These are phyloP conservation scores for Dicerorhinus sumatrensis DNA, from an alignment of 2,113 vertebrate genomes.

Conservation along the genomic window DNA sequence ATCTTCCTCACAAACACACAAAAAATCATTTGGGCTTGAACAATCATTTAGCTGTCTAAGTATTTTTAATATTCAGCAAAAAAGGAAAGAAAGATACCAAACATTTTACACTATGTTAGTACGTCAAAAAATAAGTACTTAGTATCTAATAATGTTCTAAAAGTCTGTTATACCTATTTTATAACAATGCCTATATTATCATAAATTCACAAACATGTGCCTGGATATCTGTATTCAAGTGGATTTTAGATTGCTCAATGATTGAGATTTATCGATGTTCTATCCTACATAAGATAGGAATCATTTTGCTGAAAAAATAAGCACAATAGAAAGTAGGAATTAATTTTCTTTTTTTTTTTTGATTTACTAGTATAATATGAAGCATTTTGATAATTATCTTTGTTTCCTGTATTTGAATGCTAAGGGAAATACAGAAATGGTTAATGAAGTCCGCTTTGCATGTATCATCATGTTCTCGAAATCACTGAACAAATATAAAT, in stretches of 20 bases:
- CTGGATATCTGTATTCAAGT: not conserved
- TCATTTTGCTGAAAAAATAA: constrained; percentile 6
- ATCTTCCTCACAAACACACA: too few species aligned
- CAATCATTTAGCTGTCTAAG: constrained; percentile 12
- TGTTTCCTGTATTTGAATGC: not conserved
- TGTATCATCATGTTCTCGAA: not conserved
- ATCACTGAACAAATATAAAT: not conserved
- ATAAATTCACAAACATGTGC: not conserved
- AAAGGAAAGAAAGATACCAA: not conserved
- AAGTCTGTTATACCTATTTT: not conserved
- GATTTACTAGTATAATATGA: not conserved
- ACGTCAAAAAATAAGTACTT: not conserved
- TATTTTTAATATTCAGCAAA: not conserved
- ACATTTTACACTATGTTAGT: fast-evolving
- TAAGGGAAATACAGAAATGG: not conserved
- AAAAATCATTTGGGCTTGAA: constrained; percentile 42
- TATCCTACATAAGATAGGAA: not conserved
- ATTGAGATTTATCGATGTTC: not conserved
- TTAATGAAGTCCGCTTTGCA: not conserved
- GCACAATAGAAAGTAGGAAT: not conserved
- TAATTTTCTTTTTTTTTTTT: not conserved
- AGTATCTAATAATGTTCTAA: not conserved
- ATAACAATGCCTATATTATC: not conserved
- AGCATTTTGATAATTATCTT: not conserved
- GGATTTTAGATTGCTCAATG: not conserved